Evolutionary conservation across 2,888 invertebrate species (phyloP).

Genomic region (Sphaerolaimus hirsutus): DNA sequence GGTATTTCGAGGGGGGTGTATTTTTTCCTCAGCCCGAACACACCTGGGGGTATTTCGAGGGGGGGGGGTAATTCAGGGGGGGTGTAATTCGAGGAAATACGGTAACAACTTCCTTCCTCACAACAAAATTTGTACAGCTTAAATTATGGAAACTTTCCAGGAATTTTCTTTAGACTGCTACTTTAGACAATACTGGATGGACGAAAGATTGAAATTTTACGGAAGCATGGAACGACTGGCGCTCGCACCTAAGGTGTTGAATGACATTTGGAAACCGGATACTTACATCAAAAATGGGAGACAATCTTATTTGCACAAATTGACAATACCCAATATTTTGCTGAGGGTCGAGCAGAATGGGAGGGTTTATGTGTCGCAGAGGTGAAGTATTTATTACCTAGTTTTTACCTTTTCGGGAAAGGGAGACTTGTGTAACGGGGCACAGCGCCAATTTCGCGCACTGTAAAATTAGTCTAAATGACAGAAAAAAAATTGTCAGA

Average conservation of each 20-base stretch:
- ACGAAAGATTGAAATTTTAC: slow-evolving; percentile 37
- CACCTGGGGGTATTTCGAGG: too few species aligned
- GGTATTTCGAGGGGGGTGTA: too few species aligned
- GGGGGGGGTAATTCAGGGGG: too few species aligned
- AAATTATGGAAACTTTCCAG: slow-evolving; percentile 28
- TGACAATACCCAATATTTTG: slow-evolving; percentile 84
- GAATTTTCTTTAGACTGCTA: slow-evolving; percentile 66
- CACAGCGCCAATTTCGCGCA: too few species aligned
- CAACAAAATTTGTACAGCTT: not conserved
- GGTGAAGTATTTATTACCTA: too few species aligned
- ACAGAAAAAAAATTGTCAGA: too few species aligned
- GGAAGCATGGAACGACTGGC: slow-evolving; percentile 32
- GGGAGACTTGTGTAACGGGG: too few species aligned
- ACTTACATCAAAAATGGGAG: slow-evolving; percentile 58
- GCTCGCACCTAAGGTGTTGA: slow-evolving; percentile 53
- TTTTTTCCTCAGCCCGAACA: too few species aligned
- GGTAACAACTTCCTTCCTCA: slow-evolving; percentile 1
- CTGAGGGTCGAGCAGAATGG: slow-evolving; percentile 66
- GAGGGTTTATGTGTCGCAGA: slow-evolving; percentile 73
- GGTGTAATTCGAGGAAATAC: too few species aligned
- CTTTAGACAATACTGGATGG: slow-evolving; percentile 65
- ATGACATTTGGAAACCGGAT: slow-evolving; percentile 83
- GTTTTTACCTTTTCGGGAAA: too few species aligned
- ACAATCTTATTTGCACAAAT: slow-evolving; percentile 76
- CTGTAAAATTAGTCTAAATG: too few species aligned